Evolutionary conservation across 2,797 vertebrate genomes (phyloP).

Genomic region (Australoheros facetus): DNA sequence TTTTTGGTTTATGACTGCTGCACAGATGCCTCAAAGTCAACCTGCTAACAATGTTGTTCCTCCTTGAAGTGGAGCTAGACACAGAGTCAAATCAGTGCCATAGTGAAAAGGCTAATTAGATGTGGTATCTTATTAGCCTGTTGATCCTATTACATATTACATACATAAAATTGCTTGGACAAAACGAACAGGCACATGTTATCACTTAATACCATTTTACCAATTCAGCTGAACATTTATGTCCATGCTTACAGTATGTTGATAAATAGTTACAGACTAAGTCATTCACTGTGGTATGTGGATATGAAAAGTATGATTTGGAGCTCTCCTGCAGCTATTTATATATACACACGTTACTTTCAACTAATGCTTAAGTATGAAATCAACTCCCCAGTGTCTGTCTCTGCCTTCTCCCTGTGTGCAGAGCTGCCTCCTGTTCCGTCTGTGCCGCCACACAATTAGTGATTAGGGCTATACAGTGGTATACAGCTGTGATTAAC

Average conservation of each 20-base stretch:
- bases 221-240: background rate
- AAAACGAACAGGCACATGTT: background rate
- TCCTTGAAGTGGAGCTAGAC: background rate
- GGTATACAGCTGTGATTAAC: background rate
- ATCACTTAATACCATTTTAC: background rate
- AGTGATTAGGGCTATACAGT: background rate
- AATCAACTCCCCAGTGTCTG: background rate
- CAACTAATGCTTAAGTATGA: background rate
- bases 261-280: too few species aligned
- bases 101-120: background rate
- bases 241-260: too few species aligned
- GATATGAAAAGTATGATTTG: fast-evolving
- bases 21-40: background rate
- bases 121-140: background rate
- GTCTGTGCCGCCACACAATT: background rate
- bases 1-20: background rate
- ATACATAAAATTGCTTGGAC: background rate
- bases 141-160: background rate
- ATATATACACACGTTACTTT: background rate
- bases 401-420: background rate
- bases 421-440: background rate
- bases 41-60: background rate
- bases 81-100: background rate
- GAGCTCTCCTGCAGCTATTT: background rate
- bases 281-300: too few species aligned